Evolutionary conservation across 2,888 invertebrate species (phyloP), one percentile per base, ranked within the genome.

Genomic region (Shargacucullia verbasci): DNA sequence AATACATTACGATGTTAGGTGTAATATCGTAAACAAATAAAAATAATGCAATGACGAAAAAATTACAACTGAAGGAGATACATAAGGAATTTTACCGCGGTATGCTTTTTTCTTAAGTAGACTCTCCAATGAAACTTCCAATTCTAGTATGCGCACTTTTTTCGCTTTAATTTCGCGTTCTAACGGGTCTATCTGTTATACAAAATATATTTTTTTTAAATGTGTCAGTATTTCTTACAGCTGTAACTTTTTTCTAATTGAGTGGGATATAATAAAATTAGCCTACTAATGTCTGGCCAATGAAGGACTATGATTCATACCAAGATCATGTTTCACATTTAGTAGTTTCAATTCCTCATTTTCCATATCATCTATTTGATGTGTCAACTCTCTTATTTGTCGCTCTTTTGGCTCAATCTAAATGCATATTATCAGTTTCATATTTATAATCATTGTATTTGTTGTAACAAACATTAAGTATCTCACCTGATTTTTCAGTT

Each of bases 291-390:
- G 9, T 27, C 7, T 29, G 11, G 12, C 34, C 29, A 11, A 38
- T 37, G 31, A 39, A 25, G 39, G 20, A 3, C 35, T 41, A 7
- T 35, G 6, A 37, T 48, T 77, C 89, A 82, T 94, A 94, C 94
- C 94, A 55, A 93, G 89, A 0, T 91, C 90, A 75, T 91, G 88
- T 87, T 92, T 94, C 47, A 85, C 76, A 71, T 88, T 88, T 41
- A 92, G 95, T 75, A 97, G 93, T 83, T 96, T 96, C 74, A 96
- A 95, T 80, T 97, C 91, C 85, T 98, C 98, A 50, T 95, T 95
- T 82, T 98, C 98, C 97, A 98, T 98, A 88, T 97, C 96, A 54
- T 95, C 94, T 47, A 98, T 97, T 88, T 98, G 97, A 72, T 96
- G 95, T 71, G 96, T 96, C 83, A 98, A 96, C 72, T 97, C 97